Conservation (phyloP, 2,113 vertebrate genomes). For the Acrocephalus arundinaceus region DNA sequence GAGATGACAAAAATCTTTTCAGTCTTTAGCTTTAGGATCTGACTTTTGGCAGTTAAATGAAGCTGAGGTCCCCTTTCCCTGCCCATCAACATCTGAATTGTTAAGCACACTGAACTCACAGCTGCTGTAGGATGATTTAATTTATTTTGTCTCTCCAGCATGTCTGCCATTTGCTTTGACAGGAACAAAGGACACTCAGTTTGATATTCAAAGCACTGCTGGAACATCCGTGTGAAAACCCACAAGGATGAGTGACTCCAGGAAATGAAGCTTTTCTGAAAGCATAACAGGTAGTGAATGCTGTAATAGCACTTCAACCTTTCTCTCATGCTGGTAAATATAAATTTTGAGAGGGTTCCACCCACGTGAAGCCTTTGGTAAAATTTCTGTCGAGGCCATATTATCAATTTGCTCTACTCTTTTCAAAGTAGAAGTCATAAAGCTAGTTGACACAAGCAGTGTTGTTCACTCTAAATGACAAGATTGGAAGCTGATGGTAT, state of each 20-base stretch:
- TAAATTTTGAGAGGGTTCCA: background rate
- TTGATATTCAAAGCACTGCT: background rate
- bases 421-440: background rate
- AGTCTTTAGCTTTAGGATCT: background rate
- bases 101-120: background rate
- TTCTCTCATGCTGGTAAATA: background rate
- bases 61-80: background rate
- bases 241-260: background rate
- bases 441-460: background rate
- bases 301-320: background rate
- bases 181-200: background rate
- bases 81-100: background rate
- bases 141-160: background rate
- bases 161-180: background rate
- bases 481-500: background rate
- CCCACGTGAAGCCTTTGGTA: background rate
- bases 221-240: background rate
- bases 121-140: background rate
- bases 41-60: background rate
- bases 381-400: background rate
- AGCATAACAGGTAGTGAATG: background rate
- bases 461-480: background rate
- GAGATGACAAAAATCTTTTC: background rate
- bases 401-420: background rate
- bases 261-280: background rate